Evolutionary conservation across 2,797 vertebrate genomes (phyloP), one percentile per base, ranked within the genome.

Genomic region (Erethizon dorsatum): DNA sequence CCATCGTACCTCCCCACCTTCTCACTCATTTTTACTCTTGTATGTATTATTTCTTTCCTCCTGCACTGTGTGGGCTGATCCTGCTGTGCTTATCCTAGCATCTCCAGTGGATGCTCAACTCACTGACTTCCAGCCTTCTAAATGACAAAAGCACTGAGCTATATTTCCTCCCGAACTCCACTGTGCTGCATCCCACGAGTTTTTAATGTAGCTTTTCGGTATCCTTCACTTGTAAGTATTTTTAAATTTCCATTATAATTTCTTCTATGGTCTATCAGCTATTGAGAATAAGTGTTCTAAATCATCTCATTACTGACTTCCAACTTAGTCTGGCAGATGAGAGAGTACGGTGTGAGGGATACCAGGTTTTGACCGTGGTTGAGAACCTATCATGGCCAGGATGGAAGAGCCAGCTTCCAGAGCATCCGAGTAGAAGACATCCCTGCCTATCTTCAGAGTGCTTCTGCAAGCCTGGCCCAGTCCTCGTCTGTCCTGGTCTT

Each of bases 91-190:
- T 2, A 45, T 14, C 9, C 52, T 9, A 45, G 52, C 28, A 8
- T n/a, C n/a, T 20, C 0, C 5, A 9, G 12, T 2, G 0, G 24
- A 3, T 0, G 26, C 73, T 65, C 14, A 4, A 28, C 37, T 41
- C 63, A 10, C 4, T n/a, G 26, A 45, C 59, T 10, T 45, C 57
- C 59, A 14, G 26, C 26, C 83, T 18, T 22, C 17, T 0, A 1
- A 37, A 41, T 33, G 3, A 6, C 0, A 2, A 2, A 13, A 8
- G 14, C 20, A 1, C 31, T 0, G 0, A 47, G 79, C 57, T 11
- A 2, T 1, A 1, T 13, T 37, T 45, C 50, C 63, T 85, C 45
- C 73, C 20, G 57, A 47, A 14, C n/a, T 33, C 65, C 1, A 18
- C 45, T 13, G 47, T 10, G 59, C 82, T 3, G 0, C n/a, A 45